Base-by-base conservation (phyloP, 2,797 vertebrate genomes). In the Hyperoplus lanceolatus region DNA sequence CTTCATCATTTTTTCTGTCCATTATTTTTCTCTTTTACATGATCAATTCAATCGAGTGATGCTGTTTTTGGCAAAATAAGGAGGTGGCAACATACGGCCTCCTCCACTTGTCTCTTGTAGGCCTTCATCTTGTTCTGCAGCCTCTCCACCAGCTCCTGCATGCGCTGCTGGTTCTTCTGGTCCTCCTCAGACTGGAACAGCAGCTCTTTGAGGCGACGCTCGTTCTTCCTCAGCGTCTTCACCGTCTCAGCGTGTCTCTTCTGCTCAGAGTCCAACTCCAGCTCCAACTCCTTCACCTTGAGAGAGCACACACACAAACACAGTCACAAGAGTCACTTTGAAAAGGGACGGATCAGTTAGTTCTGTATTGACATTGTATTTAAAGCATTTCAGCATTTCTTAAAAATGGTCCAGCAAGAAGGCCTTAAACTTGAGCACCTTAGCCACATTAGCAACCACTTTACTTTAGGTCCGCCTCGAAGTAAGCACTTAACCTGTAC, bases 91-190 rank as follows among this genome's bases (percentile, higher is more conserved):
- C 94, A 0, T 90, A 96, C 96, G 0, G 95, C 95, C 82, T 96
- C 95, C 84, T 96, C 96, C 82, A 96, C 94, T 95, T 96, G 96
- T 95, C 96, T 95, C 92, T 96, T 96, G 92, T 96, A 96, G 81
- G 95, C 94, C 93, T 95, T 96, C 93, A 96, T 95, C 91, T 96
- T 96, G 92, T 92, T 95, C 94, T 96, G 96, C 83, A 96, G 94
- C 72, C 95, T 82, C 90, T 96, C 96, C 89, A 96, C 93, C 91
- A 96, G 93, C 76, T 96, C 96, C 87, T 96, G 96, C 95, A 96
- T 95, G 70, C 95, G 87, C 70, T 93, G 94, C 85, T 96, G 95
- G 93, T 95, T 96, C 88, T 96, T 96, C 92, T 96, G 95, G 83
- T 96, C 96, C 90, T 96, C 96, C 86, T 96, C 96, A 0, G 95